Conservation (phyloP, 1,140 invertebrate species). For the Babylonia areolata region DNA sequence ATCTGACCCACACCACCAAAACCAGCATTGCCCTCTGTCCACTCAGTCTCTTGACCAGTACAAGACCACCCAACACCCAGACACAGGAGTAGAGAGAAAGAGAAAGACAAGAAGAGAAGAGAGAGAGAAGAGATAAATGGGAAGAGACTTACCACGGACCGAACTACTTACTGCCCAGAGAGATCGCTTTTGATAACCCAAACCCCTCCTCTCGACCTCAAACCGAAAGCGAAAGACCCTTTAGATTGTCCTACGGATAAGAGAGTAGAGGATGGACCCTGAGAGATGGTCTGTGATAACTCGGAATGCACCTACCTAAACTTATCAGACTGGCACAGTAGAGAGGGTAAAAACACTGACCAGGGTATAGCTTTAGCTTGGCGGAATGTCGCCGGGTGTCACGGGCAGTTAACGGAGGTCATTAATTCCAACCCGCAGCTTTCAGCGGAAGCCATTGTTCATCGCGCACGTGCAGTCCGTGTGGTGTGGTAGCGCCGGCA, state of each 20-base stretch:
- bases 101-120: too few species aligned
- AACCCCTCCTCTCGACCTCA: not conserved
- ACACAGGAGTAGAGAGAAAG: too few species aligned
- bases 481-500: not conserved
- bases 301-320: not conserved
- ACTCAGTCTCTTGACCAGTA: too few species aligned
- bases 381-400: not conserved
- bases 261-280: not conserved
- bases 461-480: not conserved
- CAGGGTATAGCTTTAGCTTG: not conserved
- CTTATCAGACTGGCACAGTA: not conserved
- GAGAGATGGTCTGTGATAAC: not conserved
- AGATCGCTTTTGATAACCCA: too few species aligned
- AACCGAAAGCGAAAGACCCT: not conserved
- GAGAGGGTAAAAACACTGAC: slow-evolving; percentile 5
- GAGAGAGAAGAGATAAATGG: too few species aligned
- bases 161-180: too few species aligned
- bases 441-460: slow-evolving; percentile 1
- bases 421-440: not conserved
- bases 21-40: too few species aligned
- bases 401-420: not conserved
- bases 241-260: not conserved
- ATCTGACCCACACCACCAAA: too few species aligned
- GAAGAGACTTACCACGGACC: too few species aligned
- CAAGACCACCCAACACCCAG: too few species aligned